Evolutionary conservation across 2,113 vertebrate genomes (phyloP), one percentile per base, ranked within the genome.

Genomic region (Pelobates fuscus): DNA sequence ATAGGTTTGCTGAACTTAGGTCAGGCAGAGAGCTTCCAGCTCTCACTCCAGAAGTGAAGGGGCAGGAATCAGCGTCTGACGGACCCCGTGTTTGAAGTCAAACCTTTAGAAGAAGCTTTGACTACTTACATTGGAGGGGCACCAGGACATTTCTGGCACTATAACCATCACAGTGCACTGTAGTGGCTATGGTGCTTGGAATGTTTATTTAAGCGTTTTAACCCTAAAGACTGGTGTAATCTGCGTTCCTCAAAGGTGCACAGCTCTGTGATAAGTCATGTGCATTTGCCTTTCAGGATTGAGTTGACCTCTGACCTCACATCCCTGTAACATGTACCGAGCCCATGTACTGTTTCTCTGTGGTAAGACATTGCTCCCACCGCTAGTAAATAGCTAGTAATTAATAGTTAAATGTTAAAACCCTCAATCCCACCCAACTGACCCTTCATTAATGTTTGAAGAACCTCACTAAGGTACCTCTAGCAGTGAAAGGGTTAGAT

Each of bases 231-330:
- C 10, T 37, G 32, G 32, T 69, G 2, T 69, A 4, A 24, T 29
- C 21, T 60, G 21, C 43, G 32, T 26, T 20, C n/a, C 73, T 26
- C 5, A 17, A 3, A 52, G 27, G 21, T 67, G 55, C 57, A 18
- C 55, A n/a, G 10, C 59, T 17, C 15, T 71, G 79, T 92, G 89
- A 90, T 85, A 65, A 67, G 46, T 86, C 79, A 87, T 87, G 87
- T 90, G 82, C 88, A 80, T 91, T 92, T 92, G 80, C 90, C 82
- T 93, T 93, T 84, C 92, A 93, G 92, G 92, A 92, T 93, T 91
- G 92, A 93, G 84, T 90, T 93, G 90, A 93, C 92, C 84, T 92
- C 91, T 90, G 92, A 93, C 89, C 86, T 93, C 89, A 93, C 92
- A 83, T 91, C 90, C 84, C 88, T 93, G 86, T 93, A 93, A 89